These are phyloP conservation scores for Apistogramma diplotaenia DNA, from an alignment of 2,113 vertebrate genomes.

Conservation along the genomic window DNA sequence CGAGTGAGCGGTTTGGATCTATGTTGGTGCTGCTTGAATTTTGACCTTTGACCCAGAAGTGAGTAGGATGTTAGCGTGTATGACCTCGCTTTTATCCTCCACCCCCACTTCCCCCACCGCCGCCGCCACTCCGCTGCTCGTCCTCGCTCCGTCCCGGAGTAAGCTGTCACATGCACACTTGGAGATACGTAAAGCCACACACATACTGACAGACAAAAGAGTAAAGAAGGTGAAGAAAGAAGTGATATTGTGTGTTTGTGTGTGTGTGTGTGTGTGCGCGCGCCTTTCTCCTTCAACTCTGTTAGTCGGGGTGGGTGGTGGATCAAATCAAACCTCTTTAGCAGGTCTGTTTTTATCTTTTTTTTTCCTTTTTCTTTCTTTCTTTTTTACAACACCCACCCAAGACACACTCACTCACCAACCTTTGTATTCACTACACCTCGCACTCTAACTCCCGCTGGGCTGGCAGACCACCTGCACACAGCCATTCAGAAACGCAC, in stretches of 20 bases:
- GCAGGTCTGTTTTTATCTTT: constrained; percentile 63
- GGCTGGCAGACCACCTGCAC: constrained; percentile 71
- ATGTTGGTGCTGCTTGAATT: constrained; percentile 58
- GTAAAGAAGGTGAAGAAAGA: constrained; percentile 38
- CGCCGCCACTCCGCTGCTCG: constrained; percentile 28
- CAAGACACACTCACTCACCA: constrained; percentile 23
- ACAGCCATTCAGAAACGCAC: constrained; percentile 48
- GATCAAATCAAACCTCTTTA: constrained; percentile 70
- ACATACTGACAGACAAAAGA: constrained; percentile 42
- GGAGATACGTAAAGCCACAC: constrained; percentile 13
- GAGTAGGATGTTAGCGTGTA: constrained; percentile 54
- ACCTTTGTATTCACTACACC: constrained; percentile 55
- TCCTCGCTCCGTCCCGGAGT: constrained; percentile 37
- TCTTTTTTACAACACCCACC: constrained; percentile 39
- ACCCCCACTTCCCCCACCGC: constrained; percentile 34
- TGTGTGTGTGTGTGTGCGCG: constrained; percentile 6
- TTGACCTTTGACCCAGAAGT: constrained; percentile 59
- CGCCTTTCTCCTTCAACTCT: constrained; percentile 42
- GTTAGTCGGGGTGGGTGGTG: constrained; percentile 56
- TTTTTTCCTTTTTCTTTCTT: not conserved
- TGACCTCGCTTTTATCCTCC: constrained; percentile 49
- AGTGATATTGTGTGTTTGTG: constrained; percentile 18
- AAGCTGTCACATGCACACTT: constrained; percentile 52
- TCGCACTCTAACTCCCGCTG: constrained; percentile 53
- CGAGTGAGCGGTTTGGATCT: constrained; percentile 22